phyloP scores from a whole-genome alignment of 2,113 vertebrate genomes.

The Pontoporia blainvillei region DNA sequence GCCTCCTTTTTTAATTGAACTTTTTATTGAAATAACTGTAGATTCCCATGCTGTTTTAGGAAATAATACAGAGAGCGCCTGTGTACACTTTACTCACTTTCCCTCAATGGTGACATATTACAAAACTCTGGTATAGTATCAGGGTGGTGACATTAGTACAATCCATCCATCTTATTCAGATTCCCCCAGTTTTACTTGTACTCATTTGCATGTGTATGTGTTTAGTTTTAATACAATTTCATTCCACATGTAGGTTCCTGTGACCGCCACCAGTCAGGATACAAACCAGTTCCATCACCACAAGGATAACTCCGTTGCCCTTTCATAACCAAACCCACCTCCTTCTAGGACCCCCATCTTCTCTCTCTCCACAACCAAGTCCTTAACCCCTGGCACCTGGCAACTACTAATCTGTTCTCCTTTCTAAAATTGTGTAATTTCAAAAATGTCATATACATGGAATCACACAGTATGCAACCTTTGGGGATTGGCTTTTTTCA shows the following conservation, averaged over 20 bases:
- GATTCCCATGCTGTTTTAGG: neutral
- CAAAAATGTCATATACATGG: neutral
- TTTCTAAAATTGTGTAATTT: constrained; percentile 33
- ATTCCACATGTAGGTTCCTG: neutral
- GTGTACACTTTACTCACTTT: neutral
- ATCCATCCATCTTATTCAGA: neutral
- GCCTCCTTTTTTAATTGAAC: neutral
- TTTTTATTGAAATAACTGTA: neutral
- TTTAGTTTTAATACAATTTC: constrained; percentile 1
- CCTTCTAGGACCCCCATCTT: neutral
- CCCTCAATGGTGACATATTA: neutral
- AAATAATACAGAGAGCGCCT: neutral
- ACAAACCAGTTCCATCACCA: neutral
- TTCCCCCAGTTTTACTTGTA: neutral
- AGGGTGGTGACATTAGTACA: neutral
- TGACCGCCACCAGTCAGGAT: neutral
- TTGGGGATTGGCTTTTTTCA: neutral
- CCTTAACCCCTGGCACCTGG: neutral
- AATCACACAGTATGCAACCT: neutral
- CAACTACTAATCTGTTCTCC: neutral
- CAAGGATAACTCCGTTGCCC: neutral
- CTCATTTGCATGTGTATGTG: neutral
- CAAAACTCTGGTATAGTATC: neutral
- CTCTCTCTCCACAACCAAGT: neutral
- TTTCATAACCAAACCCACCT: neutral